Evolutionary conservation across 2,888 invertebrate genomes (phyloP).

Genomic region (Eustalomyia histrio): DNA sequence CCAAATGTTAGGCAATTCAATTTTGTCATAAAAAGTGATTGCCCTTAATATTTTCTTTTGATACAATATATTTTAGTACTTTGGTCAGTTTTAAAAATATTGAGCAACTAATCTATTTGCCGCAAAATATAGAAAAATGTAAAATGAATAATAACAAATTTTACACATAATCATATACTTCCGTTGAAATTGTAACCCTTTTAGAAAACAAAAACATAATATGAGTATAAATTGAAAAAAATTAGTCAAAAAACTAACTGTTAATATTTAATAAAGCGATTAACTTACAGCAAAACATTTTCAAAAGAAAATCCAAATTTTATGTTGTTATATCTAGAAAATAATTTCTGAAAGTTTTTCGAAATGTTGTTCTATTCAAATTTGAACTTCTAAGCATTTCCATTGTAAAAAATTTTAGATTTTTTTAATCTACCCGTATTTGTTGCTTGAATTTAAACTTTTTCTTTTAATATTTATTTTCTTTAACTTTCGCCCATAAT

Average conservation of each 20-base stretch:
- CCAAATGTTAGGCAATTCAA: too few species aligned
- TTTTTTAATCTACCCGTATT: too few species aligned
- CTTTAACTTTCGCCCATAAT: slow-evolving; percentile 27
- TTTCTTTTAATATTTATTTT: not conserved
- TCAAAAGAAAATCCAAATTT: too few species aligned
- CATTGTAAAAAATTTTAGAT: too few species aligned
- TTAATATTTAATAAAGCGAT: too few species aligned
- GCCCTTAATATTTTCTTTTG: not conserved
- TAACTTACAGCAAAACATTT: too few species aligned
- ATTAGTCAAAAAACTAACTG: too few species aligned
- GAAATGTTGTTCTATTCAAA: too few species aligned
- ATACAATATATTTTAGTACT: not conserved
- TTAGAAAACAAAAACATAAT: not conserved
- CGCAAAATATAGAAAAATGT: not conserved
- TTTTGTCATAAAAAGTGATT: not conserved
- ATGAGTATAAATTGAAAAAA: too few species aligned
- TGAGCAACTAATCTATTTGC: not conserved
- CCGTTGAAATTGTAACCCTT: slow-evolving; percentile 30
- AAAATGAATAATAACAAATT: slow-evolving; percentile 21
- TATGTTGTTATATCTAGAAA: too few species aligned
- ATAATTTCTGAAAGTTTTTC: too few species aligned
- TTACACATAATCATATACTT: slow-evolving; percentile 43
- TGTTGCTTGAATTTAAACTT: not conserved
- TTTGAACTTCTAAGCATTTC: too few species aligned
- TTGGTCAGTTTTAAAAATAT: not conserved